These are phyloP conservation scores for Linnaemya tessellans DNA, from an alignment of 2,888 invertebrate genomes.

Conservation along the genomic window DNA sequence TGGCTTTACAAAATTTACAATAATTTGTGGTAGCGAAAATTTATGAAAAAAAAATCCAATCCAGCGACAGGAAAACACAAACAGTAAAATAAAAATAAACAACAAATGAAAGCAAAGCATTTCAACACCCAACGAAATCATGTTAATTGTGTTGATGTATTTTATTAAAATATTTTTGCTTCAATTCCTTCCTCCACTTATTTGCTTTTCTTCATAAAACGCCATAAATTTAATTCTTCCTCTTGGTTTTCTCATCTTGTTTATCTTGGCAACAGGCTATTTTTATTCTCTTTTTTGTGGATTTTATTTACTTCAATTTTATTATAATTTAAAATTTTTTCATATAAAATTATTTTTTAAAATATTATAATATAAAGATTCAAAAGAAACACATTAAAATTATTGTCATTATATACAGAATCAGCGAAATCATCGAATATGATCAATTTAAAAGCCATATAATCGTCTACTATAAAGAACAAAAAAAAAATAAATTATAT, in stretches of 20 bases:
- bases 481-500: no score
- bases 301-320: slow-evolving; percentile 18
- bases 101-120: slow-evolving; percentile 6
- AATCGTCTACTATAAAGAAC: no score
- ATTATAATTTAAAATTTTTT: neutral
- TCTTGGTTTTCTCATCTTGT: neutral
- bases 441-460: no score
- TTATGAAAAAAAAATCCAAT: neutral
- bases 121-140: slow-evolving; percentile 18
- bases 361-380: no score
- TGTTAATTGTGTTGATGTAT: slow-evolving; percentile 43
- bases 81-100: neutral
- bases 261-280: slow-evolving; percentile 44
- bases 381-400: neutral
- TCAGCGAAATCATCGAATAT: no score
- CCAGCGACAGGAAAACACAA: neutral
- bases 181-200: neutral
- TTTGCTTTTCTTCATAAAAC: slow-evolving; percentile 20
- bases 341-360: neutral
- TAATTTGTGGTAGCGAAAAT: neutral
- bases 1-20: neutral
- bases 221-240: neutral
- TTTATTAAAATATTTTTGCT: slow-evolving; percentile 15
- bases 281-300: neutral
- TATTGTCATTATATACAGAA: no score